These are phyloP conservation scores for Drosophila mercatorum DNA, from an alignment of 2,888 invertebrate species.

Conservation along the genomic window DNA sequence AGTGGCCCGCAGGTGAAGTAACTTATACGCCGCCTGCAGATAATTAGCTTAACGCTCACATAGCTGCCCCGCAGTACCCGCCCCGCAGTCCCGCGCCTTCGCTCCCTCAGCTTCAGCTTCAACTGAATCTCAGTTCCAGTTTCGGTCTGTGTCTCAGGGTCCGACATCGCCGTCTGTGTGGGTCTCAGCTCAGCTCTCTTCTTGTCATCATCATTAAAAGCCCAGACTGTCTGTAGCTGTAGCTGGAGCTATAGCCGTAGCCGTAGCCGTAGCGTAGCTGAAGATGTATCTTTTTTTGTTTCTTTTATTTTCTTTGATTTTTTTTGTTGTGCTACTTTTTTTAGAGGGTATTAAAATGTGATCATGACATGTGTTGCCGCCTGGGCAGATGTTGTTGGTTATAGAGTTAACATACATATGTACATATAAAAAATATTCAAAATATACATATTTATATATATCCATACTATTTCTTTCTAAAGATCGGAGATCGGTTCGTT, in stretches of 20 bases:
- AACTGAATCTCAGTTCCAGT: slow-evolving; percentile 8
- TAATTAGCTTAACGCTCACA: slow-evolving; percentile 73
- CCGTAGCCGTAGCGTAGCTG: neutral
- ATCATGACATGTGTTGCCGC: neutral
- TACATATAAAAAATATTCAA: no score
- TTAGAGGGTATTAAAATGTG: slow-evolving; percentile 6
- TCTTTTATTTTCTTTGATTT: slow-evolving; percentile 7
- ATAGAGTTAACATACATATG: neutral
- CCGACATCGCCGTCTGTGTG: slow-evolving; percentile 38
- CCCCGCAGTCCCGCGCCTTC: slow-evolving; percentile 20
- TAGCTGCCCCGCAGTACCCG: slow-evolving; percentile 18
- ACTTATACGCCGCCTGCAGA: slow-evolving; percentile 66
- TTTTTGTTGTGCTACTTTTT: neutral
- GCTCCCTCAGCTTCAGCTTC: neutral
- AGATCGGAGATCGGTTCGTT: no score
- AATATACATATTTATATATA: neutral
- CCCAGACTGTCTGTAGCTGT: slow-evolving; percentile 15
- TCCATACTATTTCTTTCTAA: no score
- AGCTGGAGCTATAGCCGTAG: neutral
- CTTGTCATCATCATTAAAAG: slow-evolving; percentile 62
- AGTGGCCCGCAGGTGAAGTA: slow-evolving; percentile 74
- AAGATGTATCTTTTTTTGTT: neutral
- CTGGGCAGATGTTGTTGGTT: neutral
- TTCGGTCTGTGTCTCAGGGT: slow-evolving; percentile 15
- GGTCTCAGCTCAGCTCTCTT: slow-evolving; percentile 29